A percentile compares a stretch with the other conserved stretches of the same genome.
Conservation (phyloP, 2,797 vertebrate genomes). For the Poeciliopsis presidionis region DNA sequence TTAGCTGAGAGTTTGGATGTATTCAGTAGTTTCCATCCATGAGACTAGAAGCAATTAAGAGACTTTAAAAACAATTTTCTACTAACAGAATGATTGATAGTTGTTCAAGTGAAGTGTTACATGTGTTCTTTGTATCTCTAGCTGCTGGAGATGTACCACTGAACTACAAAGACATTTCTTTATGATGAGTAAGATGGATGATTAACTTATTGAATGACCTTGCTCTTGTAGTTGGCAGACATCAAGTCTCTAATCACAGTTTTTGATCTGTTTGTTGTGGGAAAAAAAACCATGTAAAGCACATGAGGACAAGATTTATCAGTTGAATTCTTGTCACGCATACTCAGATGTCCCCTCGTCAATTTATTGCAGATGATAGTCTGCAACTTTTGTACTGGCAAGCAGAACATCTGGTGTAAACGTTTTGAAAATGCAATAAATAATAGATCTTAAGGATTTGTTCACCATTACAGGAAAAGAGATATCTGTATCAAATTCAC, state of each 20-base stretch:
- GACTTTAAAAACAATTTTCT: conserved; percentile 33
- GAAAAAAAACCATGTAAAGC: conserved; percentile 5
- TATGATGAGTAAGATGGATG: conserved; percentile 37
- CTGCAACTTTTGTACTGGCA: conserved; percentile 21
- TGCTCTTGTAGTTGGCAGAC: conserved; percentile 7
- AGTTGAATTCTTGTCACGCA: conserved; percentile 24
- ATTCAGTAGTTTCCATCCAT: conserved; percentile 8
- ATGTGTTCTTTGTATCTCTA: neutral
- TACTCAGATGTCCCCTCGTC: conserved; percentile 2
- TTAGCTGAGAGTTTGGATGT: conserved; percentile 4
- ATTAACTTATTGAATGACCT: conserved; percentile 11
- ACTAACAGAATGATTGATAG: conserved; percentile 27
- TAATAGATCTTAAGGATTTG: conserved; percentile 13
- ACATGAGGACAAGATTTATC: conserved; percentile 37
- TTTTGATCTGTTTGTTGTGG: conserved; percentile 31
- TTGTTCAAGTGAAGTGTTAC: conserved; percentile 11
- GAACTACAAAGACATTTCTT: conserved; percentile 14
- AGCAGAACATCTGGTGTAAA: conserved; percentile 54
- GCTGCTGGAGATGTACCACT: conserved; percentile 19
- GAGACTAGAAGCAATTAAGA: conserved; percentile 29
- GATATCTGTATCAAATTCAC: conserved; percentile 33
- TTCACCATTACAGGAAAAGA: conserved; percentile 7
- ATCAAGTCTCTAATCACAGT: conserved; percentile 20
- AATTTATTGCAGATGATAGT: conserved; percentile 12
- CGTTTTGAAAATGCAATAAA: conserved; percentile 13